Base-by-base conservation (phyloP, 2,888 invertebrate species). In the Embidobia sp. region DNA sequence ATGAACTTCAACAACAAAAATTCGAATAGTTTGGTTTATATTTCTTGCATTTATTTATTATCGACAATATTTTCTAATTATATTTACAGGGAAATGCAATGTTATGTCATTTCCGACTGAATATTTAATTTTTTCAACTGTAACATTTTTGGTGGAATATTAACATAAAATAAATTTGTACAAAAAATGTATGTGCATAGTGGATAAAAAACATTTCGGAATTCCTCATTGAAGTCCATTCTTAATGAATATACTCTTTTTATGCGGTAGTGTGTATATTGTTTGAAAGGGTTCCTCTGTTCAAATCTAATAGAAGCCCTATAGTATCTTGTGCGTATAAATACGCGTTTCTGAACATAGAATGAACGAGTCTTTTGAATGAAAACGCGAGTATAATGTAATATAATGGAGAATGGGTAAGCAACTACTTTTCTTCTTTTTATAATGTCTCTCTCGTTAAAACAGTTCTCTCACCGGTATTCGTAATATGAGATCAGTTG, bases 241-340 rank as follows among this genome's bases (percentile, higher is more conserved):
- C 63, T 74, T 78, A 78, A 74, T 78, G 77, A 78, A 78, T 78
- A 78, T 31, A 64, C 77, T 73, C 67, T 74, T 78, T 78, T 73
- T 78, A 64, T 73, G 44, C 67, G 55, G 40, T 53, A 57, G 69
- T 64, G 73, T 73, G 64, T 37, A 74, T 74, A 74, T 77, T 70
- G 74, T 64, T 15, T 74, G 61, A 75, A 77, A 79, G 75, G 77
- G 75, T 77, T 79, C 75, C 53, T 77, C 72, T 70, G 79, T 79
- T 77, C 70, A 51, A 63, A 64, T 67, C 67, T 74, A 79, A 79
- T 79, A 79, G 72, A 72, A 79, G 79, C 77, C 77, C 77, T 53
- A 61, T 73, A 79, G 79, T 77, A 79, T 79, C 79, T 79, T 77
- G 74, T 77, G 49, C 74, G 73, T 77, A 74, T 66, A 74, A 79